These are phyloP conservation scores for Rhodinocichla rosea DNA, from an alignment of 2,113 vertebrate species.

Conservation along the genomic window DNA sequence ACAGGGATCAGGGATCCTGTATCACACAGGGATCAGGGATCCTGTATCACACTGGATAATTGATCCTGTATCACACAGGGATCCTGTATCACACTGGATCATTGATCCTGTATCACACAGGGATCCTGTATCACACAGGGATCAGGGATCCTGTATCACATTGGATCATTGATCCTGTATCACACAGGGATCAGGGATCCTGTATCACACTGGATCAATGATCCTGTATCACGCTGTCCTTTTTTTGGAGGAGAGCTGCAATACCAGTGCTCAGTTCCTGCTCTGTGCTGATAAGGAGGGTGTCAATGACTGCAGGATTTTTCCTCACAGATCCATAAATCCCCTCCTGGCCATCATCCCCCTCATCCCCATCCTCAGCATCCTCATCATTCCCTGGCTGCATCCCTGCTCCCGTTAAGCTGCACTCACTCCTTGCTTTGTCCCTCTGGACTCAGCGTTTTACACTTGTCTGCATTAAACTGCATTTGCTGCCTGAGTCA, in stretches of 20 bases:
- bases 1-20: neutral
- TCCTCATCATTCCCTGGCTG: neutral
- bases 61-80: neutral
- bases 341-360: neutral
- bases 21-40: neutral
- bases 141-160: neutral
- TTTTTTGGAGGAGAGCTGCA: neutral
- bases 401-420: neutral
- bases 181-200: too few species aligned
- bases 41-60: too few species aligned
- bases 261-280: neutral
- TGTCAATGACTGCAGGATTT: neutral
- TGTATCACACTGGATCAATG: neutral
- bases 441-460: neutral
- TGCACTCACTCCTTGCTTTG: neutral
- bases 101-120: neutral
- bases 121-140: too few species aligned
- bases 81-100: neutral
- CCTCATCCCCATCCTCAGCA: neutral
- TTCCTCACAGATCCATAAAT: neutral
- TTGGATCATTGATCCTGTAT: neutral
- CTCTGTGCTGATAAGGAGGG: neutral
- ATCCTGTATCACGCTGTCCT: neutral
- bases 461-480: neutral
- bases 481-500: slow-evolving; percentile 14